These are phyloP conservation scores for Andrena bicolor DNA, from an alignment of 2,888 invertebrate species.

Conservation along the genomic window DNA sequence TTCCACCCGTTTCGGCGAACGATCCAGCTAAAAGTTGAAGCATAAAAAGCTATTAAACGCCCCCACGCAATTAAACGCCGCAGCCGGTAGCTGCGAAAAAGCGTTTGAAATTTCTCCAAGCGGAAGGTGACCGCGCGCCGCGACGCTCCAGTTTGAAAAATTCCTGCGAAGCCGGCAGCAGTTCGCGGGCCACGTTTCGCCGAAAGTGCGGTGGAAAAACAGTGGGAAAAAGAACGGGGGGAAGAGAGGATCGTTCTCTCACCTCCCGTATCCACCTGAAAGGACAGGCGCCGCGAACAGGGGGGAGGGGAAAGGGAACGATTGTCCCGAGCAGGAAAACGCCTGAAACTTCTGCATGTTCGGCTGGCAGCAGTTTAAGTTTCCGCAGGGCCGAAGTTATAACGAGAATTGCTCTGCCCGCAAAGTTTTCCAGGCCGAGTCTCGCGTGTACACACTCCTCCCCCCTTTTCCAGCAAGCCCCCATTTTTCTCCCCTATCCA, in stretches of 20 bases:
- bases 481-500: constrained; percentile 27
- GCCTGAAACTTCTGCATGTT: constrained; percentile 72
- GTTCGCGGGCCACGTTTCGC: not conserved
- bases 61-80: not conserved
- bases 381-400: constrained; percentile 78
- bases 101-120: not conserved
- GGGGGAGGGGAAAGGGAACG: constrained; percentile 25
- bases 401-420: constrained; percentile 80
- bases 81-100: not conserved
- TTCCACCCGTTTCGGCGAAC: not conserved
- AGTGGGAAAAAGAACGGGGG: not conserved
- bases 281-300: constrained; percentile 12
- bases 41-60: not conserved
- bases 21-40: not conserved
- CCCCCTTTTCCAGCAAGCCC: constrained; percentile 4
- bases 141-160: not conserved
- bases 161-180: not conserved
- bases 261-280: constrained; percentile 31
- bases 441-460: constrained; percentile 68
- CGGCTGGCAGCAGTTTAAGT: constrained; percentile 74
- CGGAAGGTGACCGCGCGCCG: not conserved
- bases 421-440: constrained; percentile 74
- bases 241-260: constrained; percentile 34
- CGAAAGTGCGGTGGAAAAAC: not conserved
- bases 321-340: constrained; percentile 71